Conservation (phyloP, 1,140 invertebrate genomes). For the Drosophila paulistorum region DNA sequence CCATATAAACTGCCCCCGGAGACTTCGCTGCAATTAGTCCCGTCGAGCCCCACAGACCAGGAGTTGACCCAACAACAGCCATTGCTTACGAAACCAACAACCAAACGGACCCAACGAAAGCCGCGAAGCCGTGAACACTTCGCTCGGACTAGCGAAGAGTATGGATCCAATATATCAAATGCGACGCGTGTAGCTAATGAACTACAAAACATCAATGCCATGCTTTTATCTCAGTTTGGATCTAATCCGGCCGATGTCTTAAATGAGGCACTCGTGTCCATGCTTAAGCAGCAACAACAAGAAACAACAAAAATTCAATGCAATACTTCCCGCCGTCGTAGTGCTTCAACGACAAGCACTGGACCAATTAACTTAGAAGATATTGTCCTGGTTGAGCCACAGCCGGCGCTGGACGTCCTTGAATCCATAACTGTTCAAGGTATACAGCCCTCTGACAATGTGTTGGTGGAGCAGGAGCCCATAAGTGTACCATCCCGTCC, state of each 20-base stretch:
- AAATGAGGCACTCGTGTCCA: constrained; percentile 63
- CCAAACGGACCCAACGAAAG: constrained; percentile 51
- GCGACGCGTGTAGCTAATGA: constrained; percentile 60
- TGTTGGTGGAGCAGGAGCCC: not conserved
- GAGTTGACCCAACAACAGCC: constrained; percentile 30
- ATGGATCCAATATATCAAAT: constrained; percentile 33
- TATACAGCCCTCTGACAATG: not conserved
- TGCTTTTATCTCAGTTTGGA: constrained; percentile 57
- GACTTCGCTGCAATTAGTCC: constrained; percentile 78
- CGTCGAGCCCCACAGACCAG: constrained; percentile 67
- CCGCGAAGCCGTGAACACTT: constrained; percentile 30
- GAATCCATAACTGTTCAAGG: constrained; percentile 4
- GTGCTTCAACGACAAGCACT: constrained; percentile 24
- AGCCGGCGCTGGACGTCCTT: constrained; percentile 35
- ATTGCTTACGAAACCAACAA: constrained; percentile 21
- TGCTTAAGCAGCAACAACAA: constrained; percentile 60
- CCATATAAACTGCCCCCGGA: constrained; percentile 79
- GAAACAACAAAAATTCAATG: constrained; percentile 36
- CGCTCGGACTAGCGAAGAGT: not conserved
- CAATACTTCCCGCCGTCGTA: constrained; percentile 36
- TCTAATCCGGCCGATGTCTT: constrained; percentile 61
- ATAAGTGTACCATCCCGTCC: constrained; percentile 33
- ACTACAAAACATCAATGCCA: constrained; percentile 54
- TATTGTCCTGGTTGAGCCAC: constrained; percentile 71
- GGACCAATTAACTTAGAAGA: constrained; percentile 62